Percentiles rank a stretch among this genome's conserved stretches.
Conservation (phyloP, 2,113 vertebrate genomes). For the Cheilinus undulatus region DNA sequence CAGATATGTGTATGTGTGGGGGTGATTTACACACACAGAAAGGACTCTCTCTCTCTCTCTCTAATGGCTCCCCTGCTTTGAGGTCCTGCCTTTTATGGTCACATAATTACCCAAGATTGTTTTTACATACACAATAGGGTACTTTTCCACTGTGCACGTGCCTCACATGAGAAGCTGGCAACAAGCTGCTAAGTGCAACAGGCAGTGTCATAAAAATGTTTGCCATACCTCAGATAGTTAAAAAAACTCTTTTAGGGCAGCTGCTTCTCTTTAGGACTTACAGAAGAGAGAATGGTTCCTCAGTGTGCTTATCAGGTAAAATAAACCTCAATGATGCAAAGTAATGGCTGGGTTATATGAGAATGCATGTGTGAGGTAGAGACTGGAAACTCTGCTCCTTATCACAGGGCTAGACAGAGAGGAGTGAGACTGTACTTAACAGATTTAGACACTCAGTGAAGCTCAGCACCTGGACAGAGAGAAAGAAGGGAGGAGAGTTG, state of each 20-base stretch:
- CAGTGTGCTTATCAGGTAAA: constrained; percentile 75
- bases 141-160: constrained; percentile 44
- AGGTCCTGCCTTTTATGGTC: constrained; percentile 62
- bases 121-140: constrained; percentile 61
- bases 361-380: constrained; percentile 73
- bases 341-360: constrained; percentile 75
- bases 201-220: constrained; percentile 68
- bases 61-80: constrained; percentile 46
- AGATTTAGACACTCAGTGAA: constrained; percentile 78
- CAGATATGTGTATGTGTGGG: constrained; percentile 34
- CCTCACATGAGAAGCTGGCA: constrained; percentile 48
- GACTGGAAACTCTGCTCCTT: constrained; percentile 67
- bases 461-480: constrained; percentile 77
- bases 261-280: constrained; percentile 34
- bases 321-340: constrained; percentile 74
- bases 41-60: constrained; percentile 30
- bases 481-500: constrained; percentile 52
- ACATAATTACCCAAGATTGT: constrained; percentile 72
- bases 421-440: constrained; percentile 76
- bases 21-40: constrained; percentile 62
- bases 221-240: constrained; percentile 52
- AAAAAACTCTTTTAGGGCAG: constrained; percentile 30
- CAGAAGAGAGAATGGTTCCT: constrained; percentile 60
- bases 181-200: constrained; percentile 68
- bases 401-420: constrained; percentile 67